Percentiles rank a stretch among this genome's conserved stretches.
Conservation (phyloP, 2,797 vertebrate genomes). For the Peromyscus aztecus region DNA sequence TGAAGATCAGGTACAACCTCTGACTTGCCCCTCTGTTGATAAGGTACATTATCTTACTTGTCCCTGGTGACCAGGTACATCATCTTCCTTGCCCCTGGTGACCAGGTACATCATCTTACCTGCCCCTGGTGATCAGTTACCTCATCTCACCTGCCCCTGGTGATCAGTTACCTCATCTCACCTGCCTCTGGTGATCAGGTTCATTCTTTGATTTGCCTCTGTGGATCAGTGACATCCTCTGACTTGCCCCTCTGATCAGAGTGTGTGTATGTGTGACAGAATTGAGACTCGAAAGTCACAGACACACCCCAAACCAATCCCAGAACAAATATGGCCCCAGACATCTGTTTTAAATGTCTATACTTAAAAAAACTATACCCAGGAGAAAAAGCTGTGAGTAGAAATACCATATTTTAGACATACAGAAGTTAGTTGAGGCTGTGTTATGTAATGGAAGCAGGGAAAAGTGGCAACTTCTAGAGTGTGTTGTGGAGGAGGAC, state of each 20-base stretch:
- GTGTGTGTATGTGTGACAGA: neutral
- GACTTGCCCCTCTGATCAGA: neutral
- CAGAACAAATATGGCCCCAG: neutral
- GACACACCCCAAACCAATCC: neutral
- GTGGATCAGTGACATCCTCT: neutral
- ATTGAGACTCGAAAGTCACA: neutral
- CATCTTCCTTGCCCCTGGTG: too few species aligned
- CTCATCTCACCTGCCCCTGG: neutral
- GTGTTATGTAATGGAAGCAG: neutral
- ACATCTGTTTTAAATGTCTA: neutral
- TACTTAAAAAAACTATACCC: neutral
- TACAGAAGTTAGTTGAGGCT: neutral
- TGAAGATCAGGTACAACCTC: neutral
- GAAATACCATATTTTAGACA: neutral
- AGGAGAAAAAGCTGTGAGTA: neutral
- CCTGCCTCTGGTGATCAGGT: neutral
- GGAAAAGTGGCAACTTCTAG: neutral
- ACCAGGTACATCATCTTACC: neutral
- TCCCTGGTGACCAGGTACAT: too few species aligned
- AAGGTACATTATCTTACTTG: too few species aligned
- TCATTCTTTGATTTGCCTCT: neutral
- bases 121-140: neutral
- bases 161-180: neutral
- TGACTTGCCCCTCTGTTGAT: neutral
- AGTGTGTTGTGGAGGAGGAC: neutral